phyloP scores from a whole-genome alignment of 1,140 invertebrate species.

The Venturia canescens region DNA sequence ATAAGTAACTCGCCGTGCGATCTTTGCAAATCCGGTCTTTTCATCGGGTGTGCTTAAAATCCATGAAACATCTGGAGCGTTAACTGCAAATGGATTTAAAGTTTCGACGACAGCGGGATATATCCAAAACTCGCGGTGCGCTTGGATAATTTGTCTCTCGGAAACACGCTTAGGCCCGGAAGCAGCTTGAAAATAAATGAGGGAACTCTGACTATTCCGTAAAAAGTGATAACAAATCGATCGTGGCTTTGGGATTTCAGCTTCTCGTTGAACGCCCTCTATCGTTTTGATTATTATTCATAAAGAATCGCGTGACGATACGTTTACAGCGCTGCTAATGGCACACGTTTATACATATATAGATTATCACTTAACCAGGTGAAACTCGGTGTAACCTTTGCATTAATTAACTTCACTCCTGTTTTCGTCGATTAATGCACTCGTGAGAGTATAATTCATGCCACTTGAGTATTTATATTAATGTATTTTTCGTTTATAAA shows the following conservation, averaged over 20 bases:
- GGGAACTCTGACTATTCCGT: neutral
- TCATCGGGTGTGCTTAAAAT: no score
- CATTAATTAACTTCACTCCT: constrained; percentile 1
- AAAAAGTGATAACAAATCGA: neutral
- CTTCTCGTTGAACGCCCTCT: no score
- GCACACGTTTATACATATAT: neutral
- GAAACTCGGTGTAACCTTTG: neutral
- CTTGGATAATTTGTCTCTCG: no score
- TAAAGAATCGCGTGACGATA: constrained; percentile 12
- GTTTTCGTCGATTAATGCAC: neutral
- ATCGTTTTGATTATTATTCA: neutral
- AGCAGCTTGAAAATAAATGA: neutral
- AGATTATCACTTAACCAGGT: neutral
- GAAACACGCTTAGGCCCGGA: no score
- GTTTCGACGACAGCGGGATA: no score
- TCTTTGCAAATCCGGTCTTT: no score
- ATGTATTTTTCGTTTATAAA: neutral
- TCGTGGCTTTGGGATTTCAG: neutral
- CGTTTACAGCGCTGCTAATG: neutral
- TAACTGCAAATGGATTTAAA: no score
- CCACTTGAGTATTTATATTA: neutral
- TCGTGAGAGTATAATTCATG: neutral
- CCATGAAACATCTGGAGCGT: no score
- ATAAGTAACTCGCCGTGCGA: no score
- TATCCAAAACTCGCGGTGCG: no score